Percentiles rank a stretch among this genome's conserved stretches.
Evolutionary conservation across 2,113 vertebrate species (phyloP).

Genomic region (Thalassarche chlororhynchos): DNA sequence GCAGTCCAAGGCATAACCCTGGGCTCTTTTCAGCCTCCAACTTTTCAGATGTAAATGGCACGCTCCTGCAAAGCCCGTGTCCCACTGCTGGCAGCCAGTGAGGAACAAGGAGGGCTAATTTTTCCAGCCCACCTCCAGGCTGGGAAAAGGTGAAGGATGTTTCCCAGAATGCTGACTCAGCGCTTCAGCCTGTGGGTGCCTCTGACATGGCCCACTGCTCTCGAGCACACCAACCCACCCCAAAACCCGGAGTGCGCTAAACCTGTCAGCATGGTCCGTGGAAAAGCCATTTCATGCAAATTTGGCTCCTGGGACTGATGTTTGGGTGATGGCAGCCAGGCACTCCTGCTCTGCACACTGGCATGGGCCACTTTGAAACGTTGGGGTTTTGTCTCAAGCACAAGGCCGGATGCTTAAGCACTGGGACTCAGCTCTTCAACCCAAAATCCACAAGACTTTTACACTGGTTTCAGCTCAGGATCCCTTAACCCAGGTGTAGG

Average conservation of each 20-base stretch:
- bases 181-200: background rate
- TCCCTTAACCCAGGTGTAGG: background rate
- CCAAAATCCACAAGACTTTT: background rate
- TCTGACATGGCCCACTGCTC: background rate
- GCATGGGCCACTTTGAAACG: background rate
- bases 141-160: background rate
- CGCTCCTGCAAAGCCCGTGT: background rate
- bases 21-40: background rate
- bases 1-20: background rate
- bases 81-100: background rate
- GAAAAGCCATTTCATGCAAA: background rate
- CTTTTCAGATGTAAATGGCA: background rate
- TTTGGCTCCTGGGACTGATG: background rate
- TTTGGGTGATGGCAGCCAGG: background rate
- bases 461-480: background rate
- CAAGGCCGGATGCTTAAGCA: background rate
- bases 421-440: background rate
- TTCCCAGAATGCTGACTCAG: background rate
- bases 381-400: background rate
- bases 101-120: background rate
- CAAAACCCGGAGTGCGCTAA: accelerated
- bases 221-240: background rate
- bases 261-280: background rate
- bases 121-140: background rate
- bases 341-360: accelerated